Conservation (phyloP, 2,797 vertebrate genomes). For the Xenopus petersii region DNA sequence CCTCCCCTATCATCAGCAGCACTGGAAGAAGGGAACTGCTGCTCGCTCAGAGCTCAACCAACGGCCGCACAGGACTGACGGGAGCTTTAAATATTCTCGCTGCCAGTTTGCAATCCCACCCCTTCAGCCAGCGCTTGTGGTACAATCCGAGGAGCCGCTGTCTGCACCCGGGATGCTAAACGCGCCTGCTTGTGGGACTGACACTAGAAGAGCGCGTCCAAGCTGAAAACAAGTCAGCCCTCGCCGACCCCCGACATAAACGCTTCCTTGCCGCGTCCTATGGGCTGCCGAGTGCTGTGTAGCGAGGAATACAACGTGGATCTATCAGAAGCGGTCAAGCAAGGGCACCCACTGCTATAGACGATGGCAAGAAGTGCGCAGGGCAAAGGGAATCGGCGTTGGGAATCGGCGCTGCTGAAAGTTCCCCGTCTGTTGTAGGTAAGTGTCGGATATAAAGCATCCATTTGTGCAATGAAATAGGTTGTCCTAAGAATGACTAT, state of each 20-base stretch:
- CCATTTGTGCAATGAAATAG: too few species aligned
- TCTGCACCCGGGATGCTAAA: constrained; percentile 35
- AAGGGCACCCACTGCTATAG: constrained; percentile 34
- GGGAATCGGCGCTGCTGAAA: constrained; percentile 17
- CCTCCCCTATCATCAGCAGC: constrained; percentile 15
- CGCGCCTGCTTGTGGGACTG: constrained; percentile 39
- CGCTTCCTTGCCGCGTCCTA: not conserved
- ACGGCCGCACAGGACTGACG: constrained; percentile 12
- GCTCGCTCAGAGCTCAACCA: constrained; percentile 14
- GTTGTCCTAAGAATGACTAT: too few species aligned
- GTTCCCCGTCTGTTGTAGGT: constrained; percentile 33
- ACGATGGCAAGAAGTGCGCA: constrained; percentile 42
- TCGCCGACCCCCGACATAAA: constrained; percentile 15
- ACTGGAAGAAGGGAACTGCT: not conserved
- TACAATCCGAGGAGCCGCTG: constrained; percentile 35
- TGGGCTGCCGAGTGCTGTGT: constrained; percentile 1
- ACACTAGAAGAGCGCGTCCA: constrained; percentile 13
- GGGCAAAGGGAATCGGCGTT: constrained; percentile 18
- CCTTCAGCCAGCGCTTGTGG: constrained; percentile 19
- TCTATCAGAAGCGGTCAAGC: constrained; percentile 38
- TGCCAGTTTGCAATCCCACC: constrained; percentile 23
- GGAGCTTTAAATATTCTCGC: constrained; percentile 23
- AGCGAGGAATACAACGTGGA: constrained; percentile 27
- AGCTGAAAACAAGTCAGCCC: constrained; percentile 12
- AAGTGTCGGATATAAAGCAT: constrained; percentile 5